Evolutionary conservation across 2,113 vertebrate genomes (phyloP).

Genomic region (Colaptes auratus): DNA sequence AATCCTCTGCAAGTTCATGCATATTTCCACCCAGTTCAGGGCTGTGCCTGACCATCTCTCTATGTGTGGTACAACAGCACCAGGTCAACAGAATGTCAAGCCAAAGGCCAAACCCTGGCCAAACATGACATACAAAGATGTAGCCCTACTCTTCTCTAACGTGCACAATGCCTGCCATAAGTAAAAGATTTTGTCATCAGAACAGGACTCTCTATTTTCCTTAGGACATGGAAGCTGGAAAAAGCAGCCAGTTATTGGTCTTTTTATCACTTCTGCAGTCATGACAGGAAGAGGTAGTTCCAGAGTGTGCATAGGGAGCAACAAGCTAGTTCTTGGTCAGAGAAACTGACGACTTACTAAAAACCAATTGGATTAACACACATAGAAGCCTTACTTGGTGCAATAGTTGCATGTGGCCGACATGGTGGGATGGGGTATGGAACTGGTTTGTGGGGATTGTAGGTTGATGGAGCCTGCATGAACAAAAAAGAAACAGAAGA

Average conservation of each 20-base stretch:
- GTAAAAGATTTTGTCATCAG: not conserved
- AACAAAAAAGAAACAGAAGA: not conserved
- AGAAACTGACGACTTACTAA: not conserved
- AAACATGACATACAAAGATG: not conserved
- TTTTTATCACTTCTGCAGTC: not conserved
- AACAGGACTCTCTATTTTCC: not conserved
- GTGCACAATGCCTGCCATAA: not conserved
- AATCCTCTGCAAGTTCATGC: not conserved
- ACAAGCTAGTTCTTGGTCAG: not conserved
- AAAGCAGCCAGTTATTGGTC: not conserved
- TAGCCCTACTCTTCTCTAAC: not conserved
- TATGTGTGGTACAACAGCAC: not conserved
- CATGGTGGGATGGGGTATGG: slow-evolving; percentile 98
- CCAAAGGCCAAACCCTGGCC: not conserved
- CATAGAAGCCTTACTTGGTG: slow-evolving; percentile 89
- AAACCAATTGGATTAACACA: slow-evolving; percentile 7
- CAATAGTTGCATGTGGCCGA: slow-evolving; percentile 93
- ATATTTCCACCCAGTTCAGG: not conserved
- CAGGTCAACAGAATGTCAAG: not conserved
- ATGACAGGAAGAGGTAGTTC: not conserved
- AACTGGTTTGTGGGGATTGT: slow-evolving; percentile 96
- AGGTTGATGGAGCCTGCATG: slow-evolving; percentile 89
- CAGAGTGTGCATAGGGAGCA: not conserved
- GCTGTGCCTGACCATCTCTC: not conserved
- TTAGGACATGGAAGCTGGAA: not conserved